A percentile compares a stretch with the other conserved stretches of the same genome.
Evolutionary conservation across 2,113 vertebrate genomes (phyloP).

Genomic region (Oryctolagus cuniculus): DNA sequence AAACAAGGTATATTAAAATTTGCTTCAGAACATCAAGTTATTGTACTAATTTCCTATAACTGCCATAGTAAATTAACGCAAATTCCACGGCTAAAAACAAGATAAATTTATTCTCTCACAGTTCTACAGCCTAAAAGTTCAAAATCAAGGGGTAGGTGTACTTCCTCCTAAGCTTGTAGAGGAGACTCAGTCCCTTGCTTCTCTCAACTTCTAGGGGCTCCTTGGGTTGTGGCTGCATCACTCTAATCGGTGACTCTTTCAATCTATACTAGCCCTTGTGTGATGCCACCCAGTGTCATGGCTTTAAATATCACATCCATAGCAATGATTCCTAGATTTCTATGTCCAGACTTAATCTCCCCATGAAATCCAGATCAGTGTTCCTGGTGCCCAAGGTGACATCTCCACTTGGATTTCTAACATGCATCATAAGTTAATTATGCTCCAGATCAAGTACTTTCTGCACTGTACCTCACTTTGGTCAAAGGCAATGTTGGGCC

Average conservation of each 20-base stretch:
- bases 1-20: not conserved
- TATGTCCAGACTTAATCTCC: not conserved
- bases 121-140: not conserved
- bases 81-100: not conserved
- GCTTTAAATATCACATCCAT: not conserved
- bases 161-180: not conserved
- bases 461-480: not conserved
- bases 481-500: not conserved
- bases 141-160: not conserved
- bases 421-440: not conserved
- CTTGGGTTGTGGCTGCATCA: not conserved
- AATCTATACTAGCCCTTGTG: not conserved
- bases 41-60: not conserved
- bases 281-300: not conserved
- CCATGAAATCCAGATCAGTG: too few relatives aligned
- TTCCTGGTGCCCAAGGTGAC: too few relatives aligned
- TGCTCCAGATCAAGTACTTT: not conserved
- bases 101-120: not conserved
- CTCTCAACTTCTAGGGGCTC: not conserved
- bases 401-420: not conserved
- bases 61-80: not conserved
- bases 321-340: not conserved
- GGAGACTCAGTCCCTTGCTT: not conserved
- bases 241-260: not conserved
- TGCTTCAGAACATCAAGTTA: not conserved